phyloP scores from a whole-genome alignment of 2,888 invertebrate genomes.

The Neoascia interrupta region DNA sequence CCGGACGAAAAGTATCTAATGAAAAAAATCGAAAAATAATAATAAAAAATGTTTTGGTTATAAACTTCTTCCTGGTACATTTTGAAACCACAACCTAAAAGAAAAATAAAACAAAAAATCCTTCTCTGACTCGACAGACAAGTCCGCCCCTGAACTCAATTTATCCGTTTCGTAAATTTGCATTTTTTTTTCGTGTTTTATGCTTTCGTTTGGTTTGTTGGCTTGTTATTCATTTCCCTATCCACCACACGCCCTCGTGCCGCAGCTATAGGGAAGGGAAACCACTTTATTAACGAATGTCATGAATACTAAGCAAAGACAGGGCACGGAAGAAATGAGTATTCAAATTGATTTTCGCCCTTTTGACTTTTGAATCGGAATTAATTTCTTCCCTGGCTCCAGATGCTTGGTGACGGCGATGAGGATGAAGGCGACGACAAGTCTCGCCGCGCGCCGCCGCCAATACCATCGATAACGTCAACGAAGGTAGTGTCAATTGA shows the following conservation, averaged over 20 bases:
- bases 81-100: too few relatives aligned
- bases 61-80: too few relatives aligned
- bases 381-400: slow-evolving; percentile 39
- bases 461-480: neutral
- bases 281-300: slow-evolving; percentile 67
- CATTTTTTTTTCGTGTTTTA: slow-evolving; percentile 26
- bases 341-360: slow-evolving; percentile 65
- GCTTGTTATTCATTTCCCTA: slow-evolving; percentile 63
- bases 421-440: neutral
- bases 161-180: slow-evolving; percentile 41
- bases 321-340: slow-evolving; percentile 36
- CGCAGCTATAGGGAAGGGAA: too few relatives aligned
- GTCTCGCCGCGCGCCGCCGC: neutral
- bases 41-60: too few relatives aligned
- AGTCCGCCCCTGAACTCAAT: slow-evolving; percentile 48
- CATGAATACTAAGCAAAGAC: slow-evolving; percentile 63
- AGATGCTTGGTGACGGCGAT: neutral
- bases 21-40: too few relatives aligned
- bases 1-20: too few relatives aligned
- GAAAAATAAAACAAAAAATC: too few relatives aligned
- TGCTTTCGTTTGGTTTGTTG: slow-evolving; percentile 36
- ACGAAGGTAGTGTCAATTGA: neutral
- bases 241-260: slow-evolving; percentile 11
- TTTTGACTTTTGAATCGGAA: slow-evolving; percentile 65
- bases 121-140: slow-evolving; percentile 4